Evolutionary conservation across 2,797 vertebrate genomes (phyloP).

Genomic region (Oryzias sinensis): DNA sequence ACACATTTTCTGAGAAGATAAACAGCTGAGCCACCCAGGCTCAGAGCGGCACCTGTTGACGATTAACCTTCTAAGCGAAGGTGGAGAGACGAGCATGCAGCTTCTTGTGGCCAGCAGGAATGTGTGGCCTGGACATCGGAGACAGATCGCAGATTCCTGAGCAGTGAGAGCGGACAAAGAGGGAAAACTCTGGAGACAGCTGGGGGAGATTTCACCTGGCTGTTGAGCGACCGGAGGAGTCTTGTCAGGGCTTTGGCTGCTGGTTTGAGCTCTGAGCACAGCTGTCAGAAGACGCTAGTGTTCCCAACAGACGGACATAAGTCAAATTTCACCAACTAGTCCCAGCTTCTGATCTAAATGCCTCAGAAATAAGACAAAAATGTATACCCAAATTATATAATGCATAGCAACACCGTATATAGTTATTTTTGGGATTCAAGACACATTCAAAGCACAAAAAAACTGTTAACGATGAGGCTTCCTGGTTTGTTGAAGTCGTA

Average conservation of each 20-base stretch:
- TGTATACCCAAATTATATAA: no score
- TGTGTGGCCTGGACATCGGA: slow-evolving; percentile 46
- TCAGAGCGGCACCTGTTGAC: slow-evolving; percentile 73
- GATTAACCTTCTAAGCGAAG: slow-evolving; percentile 70
- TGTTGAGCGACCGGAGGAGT: slow-evolving; percentile 47
- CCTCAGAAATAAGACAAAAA: background rate
- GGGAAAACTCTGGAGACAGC: slow-evolving; percentile 61
- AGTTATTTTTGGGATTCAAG: no score
- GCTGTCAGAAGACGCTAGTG: no score
- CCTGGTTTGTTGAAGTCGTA: no score
- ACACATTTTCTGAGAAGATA: slow-evolving; percentile 56
- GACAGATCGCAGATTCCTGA: slow-evolving; percentile 47
- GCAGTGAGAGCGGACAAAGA: slow-evolving; percentile 30
- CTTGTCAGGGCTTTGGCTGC: slow-evolving; percentile 34
- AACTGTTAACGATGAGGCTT: no score
- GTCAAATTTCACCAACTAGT: no score
- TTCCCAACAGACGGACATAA: no score
- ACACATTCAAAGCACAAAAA: no score
- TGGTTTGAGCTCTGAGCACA: slow-evolving; percentile 2
- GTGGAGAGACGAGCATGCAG: slow-evolving; percentile 38
- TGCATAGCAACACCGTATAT: no score
- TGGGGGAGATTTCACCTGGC: slow-evolving; percentile 69
- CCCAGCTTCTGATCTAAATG: background rate
- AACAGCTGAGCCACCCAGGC: slow-evolving; percentile 61
- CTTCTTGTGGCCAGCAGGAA: slow-evolving; percentile 42